Evolutionary conservation across 2,797 vertebrate species (phyloP), one percentile per base, ranked within the genome.

Genomic region (Parauchenoglanis punctatus): DNA sequence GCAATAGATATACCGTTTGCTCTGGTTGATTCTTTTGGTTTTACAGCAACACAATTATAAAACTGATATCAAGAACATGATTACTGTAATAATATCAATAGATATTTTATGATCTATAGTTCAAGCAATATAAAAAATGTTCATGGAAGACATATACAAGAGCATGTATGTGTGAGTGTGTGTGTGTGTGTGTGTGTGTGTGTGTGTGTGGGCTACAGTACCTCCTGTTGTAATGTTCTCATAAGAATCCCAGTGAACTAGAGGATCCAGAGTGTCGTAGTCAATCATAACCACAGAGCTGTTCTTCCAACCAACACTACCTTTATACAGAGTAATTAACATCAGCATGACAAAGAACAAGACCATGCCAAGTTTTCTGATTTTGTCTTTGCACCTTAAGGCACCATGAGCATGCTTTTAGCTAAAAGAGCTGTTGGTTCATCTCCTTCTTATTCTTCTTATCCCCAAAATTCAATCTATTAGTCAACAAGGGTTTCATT

Each of bases 161-260:
- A 72, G 17, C 8, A 6, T 44, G 68, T 17, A 15, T 68, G 28
- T 31, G 31, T 68, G 28, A 35, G 65, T 70, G 67, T 70, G 63
- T 67, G 65, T 68, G 68, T 72, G 68, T 40, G 70, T 46, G 18
- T 73, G 70, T 46, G 18, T 46, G 35, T 44, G 40, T 46, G 20
- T 13, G 40, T 23, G 40, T 73, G 72, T 77, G 75, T 61, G 56
- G 67, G 44, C 76, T 15, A 13, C 4, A 73, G 87, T 88, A 98
- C 97, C 96, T 96, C 95, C 93, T 28, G 93, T 92, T 44, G 92
- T 91, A 4, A 93, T 82, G 85, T 96, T 94, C 90, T 96, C 95
- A 2, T 96, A 97, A 0, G 97, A 98, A 91, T 98, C 96, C 94
- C 97, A 96, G 88, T 96, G 93, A 31, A 97, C 96, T 65, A 97